Evolutionary conservation across 2,113 vertebrate species (phyloP).

Genomic region (Dissostichus mawsoni): DNA sequence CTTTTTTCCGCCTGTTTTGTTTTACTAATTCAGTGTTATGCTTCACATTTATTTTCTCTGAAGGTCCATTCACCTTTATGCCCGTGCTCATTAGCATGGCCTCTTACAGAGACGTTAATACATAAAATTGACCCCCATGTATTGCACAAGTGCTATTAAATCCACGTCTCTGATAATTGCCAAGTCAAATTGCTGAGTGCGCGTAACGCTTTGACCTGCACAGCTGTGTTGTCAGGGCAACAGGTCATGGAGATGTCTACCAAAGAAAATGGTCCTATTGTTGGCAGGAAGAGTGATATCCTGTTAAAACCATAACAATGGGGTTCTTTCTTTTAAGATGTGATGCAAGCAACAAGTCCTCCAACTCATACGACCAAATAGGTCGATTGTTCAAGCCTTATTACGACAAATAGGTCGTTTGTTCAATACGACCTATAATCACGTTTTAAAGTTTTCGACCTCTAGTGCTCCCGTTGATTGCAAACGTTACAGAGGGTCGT

Average conservation of each 20-base stretch:
- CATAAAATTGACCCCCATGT: not conserved
- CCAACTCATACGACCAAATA: no score
- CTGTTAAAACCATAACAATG: not conserved
- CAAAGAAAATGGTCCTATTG: not conserved
- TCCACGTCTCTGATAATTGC: slow-evolving; percentile 19
- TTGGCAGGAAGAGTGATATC: not conserved
- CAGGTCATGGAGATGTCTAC: not conserved
- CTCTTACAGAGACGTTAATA: not conserved
- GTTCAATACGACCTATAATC: no score
- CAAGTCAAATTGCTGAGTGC: not conserved
- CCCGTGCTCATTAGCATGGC: not conserved
- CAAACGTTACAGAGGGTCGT: no score
- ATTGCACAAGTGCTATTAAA: slow-evolving; percentile 5
- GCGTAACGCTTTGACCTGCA: not conserved
- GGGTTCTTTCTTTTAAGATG: no score
- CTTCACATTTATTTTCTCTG: not conserved
- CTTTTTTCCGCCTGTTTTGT: not conserved
- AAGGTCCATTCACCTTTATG: not conserved
- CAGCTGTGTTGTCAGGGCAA: not conserved
- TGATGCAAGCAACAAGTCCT: not conserved
- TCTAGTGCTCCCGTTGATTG: no score
- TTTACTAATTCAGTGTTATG: not conserved
- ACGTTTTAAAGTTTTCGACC: no score
- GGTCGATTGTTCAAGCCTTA: no score
- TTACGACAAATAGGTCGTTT: no score